These are phyloP conservation scores for Corvus cornix DNA, from an alignment of 2,113 vertebrate genomes.

Conservation along the genomic window DNA sequence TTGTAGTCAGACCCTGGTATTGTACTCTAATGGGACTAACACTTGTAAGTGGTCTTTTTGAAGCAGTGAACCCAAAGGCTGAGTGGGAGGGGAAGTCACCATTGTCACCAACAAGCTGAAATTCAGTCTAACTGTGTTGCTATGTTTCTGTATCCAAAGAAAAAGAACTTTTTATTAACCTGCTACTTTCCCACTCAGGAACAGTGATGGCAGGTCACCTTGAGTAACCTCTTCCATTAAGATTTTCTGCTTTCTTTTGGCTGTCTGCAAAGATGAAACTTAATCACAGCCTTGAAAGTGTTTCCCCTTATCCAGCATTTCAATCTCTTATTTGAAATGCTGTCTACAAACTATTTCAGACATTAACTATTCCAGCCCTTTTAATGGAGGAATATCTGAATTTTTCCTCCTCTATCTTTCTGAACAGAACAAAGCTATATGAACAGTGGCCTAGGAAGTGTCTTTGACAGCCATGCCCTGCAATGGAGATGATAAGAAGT, in stretches of 20 bases:
- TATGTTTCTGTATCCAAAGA: neutral
- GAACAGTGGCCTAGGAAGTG: neutral
- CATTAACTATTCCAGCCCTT: neutral
- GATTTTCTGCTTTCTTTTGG: neutral
- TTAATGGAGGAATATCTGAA: neutral
- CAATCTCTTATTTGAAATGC: slow-evolving; percentile 31
- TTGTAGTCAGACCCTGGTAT: neutral
- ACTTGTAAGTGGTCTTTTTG: neutral
- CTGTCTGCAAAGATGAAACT: slow-evolving; percentile 18
- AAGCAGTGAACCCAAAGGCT: neutral
- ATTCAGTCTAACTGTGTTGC: neutral
- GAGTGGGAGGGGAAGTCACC: neutral
- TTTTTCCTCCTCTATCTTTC: neutral
- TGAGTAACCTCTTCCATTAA: slow-evolving; percentile 32
- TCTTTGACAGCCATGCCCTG: neutral
- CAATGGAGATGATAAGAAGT: slow-evolving; percentile 1
- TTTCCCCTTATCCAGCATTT: slow-evolving; percentile 28
- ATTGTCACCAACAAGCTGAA: neutral
- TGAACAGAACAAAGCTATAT: neutral
- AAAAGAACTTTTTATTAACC: neutral
- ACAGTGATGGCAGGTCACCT: neutral
- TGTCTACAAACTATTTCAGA: neutral
- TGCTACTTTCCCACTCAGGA: neutral
- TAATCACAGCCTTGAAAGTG: slow-evolving; percentile 27
- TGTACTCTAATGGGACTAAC: neutral